Evolutionary conservation across 1,140 invertebrate genomes (phyloP).

Genomic region (Subanguina moxae): DNA sequence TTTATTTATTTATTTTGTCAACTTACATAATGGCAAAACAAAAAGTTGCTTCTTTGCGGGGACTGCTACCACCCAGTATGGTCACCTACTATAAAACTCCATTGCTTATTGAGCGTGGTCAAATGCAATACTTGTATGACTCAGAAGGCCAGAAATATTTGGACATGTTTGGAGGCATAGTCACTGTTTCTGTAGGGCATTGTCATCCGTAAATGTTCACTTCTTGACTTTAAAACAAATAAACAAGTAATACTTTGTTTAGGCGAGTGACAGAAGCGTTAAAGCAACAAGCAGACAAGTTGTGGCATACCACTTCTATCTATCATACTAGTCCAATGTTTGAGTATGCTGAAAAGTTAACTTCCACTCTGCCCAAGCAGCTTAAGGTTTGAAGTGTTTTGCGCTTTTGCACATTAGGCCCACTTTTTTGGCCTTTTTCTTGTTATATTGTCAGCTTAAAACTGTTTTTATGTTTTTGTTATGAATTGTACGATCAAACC

Average conservation of each 20-base stretch:
- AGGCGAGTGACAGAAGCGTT: constrained; percentile 71
- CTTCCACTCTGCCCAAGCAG: constrained; percentile 74
- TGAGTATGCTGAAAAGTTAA: constrained; percentile 80
- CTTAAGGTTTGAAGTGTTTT: no score
- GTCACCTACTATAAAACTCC: constrained; percentile 73
- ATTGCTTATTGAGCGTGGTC: constrained; percentile 75
- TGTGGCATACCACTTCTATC: constrained; percentile 83
- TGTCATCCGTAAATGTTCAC: constrained; percentile 83
- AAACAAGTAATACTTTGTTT: constrained; percentile 21
- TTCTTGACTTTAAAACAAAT: no score
- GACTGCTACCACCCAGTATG: constrained; percentile 3
- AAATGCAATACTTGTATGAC: constrained; percentile 88
- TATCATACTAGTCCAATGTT: constrained; percentile 83
- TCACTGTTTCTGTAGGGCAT: constrained; percentile 93
- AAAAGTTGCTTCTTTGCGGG: no score
- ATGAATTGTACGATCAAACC: no score
- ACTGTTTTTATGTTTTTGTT: not conserved
- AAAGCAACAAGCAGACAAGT: constrained; percentile 71
- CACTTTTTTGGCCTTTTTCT: not conserved
- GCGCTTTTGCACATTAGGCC: no score
- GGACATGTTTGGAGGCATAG: constrained; percentile 85
- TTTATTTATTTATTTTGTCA: no score
- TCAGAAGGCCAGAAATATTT: constrained; percentile 78
- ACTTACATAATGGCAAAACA: no score
- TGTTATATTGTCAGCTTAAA: not conserved